Percentiles rank a stretch among this genome's conserved stretches.
Conservation (phyloP, 2,113 vertebrate genomes). For the Python bivittatus region DNA sequence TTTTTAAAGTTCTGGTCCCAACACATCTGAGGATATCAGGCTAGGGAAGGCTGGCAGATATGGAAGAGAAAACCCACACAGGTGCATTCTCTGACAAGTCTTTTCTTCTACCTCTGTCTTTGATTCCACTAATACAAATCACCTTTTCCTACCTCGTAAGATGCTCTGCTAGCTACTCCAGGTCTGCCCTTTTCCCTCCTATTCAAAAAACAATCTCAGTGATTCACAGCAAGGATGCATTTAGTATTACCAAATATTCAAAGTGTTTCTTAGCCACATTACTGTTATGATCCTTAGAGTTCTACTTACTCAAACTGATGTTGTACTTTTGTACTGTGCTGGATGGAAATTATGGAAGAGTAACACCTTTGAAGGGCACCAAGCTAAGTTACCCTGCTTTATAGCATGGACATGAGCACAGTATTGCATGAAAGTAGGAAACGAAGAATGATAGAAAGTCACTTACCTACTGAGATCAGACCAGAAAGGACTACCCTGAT, state of each 20-base stretch:
- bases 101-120: not conserved
- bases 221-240: not conserved
- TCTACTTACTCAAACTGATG: not conserved
- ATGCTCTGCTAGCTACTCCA: not conserved
- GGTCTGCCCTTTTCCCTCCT: not conserved
- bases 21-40: not conserved
- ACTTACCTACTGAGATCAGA: not conserved
- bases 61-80: not conserved
- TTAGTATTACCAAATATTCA: not conserved
- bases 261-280: not conserved
- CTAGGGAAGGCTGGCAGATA: not conserved
- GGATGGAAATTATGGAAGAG: not conserved
- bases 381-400: not conserved
- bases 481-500: not conserved
- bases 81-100: not conserved
- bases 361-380: not conserved
- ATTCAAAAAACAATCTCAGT: not conserved
- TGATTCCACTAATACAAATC: not conserved
- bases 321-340: not conserved
- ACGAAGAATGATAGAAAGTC: not conserved
- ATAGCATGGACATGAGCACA: not conserved
- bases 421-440: not conserved
- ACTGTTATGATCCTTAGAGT: not conserved
- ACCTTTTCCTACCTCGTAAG: not conserved
- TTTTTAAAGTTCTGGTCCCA: not conserved